Conservation (phyloP, 2,113 vertebrate species). For the Pterocles burchelli region DNA sequence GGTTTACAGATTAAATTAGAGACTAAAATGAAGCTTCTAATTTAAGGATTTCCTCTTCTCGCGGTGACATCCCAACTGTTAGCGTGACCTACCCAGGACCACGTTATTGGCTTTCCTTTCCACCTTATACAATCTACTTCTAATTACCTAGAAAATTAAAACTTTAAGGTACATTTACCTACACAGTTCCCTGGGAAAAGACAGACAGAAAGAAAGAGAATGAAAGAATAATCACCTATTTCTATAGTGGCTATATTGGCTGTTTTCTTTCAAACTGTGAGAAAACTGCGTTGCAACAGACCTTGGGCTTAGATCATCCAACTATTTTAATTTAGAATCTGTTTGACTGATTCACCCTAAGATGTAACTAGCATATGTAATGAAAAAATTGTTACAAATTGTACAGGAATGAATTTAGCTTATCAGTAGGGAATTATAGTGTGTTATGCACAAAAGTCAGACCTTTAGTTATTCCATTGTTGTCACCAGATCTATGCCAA, state of each 20-base stretch:
- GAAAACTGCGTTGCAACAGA: not conserved
- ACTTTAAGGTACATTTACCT: not conserved
- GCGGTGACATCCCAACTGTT: not conserved
- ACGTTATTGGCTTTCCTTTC: not conserved
- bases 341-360: not conserved
- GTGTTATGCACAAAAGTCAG: not conserved
- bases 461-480: not conserved
- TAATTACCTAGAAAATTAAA: conserved; percentile 9
- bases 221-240: not conserved
- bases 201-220: not conserved
- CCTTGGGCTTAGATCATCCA: not conserved
- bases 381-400: not conserved
- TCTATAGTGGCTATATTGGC: not conserved
- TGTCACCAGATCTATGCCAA: not conserved
- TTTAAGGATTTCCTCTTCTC: not conserved
- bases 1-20: not conserved
- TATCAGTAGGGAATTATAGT: not conserved
- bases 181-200: not conserved
- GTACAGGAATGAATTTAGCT: not conserved
- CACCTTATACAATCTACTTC: not conserved
- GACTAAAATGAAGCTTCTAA: not conserved
- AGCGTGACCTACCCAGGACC: not conserved
- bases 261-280: not conserved
- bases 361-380: not conserved
- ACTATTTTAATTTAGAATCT: not conserved